Evolutionary conservation across 2,113 vertebrate genomes (phyloP).

Genomic region (Seriola aureovittata): DNA sequence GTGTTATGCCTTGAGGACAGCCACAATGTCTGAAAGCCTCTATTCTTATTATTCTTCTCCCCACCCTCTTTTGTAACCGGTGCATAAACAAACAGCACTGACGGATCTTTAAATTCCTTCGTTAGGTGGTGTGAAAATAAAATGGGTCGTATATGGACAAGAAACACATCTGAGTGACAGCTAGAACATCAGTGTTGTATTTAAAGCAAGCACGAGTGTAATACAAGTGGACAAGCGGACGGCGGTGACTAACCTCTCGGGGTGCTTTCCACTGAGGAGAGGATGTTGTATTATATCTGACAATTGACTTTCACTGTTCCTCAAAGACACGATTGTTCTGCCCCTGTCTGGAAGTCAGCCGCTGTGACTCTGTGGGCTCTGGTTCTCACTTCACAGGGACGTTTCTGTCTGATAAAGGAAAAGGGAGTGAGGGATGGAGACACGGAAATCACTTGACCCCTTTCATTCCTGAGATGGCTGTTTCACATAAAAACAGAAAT

Average conservation of each 20-base stretch:
- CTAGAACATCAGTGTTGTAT: conserved; percentile 12
- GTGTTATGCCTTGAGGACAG: not conserved
- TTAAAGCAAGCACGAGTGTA: conserved; percentile 2
- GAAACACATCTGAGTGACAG: conserved; percentile 23
- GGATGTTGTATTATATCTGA: conserved; percentile 35
- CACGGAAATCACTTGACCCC: not conserved
- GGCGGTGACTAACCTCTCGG: conserved; percentile 11
- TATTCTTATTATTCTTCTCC: not conserved
- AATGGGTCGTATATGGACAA: not conserved
- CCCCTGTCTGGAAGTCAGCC: conserved; percentile 31
- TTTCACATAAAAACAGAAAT: not conserved
- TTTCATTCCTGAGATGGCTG: conserved; percentile 21
- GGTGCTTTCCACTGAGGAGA: conserved; percentile 15
- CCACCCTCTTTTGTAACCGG: conserved; percentile 21
- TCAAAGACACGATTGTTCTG: conserved; percentile 49
- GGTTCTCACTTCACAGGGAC: conserved; percentile 23
- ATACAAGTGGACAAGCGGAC: conserved; percentile 32
- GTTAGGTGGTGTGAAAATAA: not conserved
- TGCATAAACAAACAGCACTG: conserved; percentile 27
- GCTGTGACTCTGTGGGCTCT: conserved; percentile 11
- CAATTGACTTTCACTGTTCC: conserved; percentile 33
- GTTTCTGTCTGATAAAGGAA: conserved; percentile 31
- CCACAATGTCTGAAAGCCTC: conserved; percentile 18
- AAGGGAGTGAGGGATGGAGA: conserved; percentile 10
- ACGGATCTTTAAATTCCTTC: not conserved